Evolutionary conservation across 2,113 vertebrate genomes (phyloP).

Genomic region (Anseranas semipalmata): DNA sequence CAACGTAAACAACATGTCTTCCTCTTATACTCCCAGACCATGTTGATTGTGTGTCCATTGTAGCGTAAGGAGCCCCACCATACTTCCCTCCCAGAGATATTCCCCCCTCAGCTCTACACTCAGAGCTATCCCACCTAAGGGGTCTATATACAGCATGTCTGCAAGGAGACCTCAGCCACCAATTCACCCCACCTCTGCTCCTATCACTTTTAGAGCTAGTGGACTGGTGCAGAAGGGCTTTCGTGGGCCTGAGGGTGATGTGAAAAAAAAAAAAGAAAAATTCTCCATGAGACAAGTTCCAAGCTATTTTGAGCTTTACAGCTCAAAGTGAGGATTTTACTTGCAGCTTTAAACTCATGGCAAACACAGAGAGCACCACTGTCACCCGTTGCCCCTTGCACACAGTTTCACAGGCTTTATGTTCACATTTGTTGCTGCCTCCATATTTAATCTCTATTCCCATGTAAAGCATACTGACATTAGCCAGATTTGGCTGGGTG

Average conservation of each 20-base stretch:
- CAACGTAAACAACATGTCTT: neutral
- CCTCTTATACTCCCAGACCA: neutral
- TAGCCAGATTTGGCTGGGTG: neutral
- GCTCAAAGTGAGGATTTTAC: neutral
- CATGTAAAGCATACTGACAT: neutral
- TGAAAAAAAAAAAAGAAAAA: neutral
- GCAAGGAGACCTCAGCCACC: neutral
- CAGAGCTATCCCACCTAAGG: neutral
- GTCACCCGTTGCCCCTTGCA: neutral
- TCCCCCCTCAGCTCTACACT: neutral
- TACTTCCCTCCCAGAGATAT: neutral
- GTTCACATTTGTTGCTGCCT: neutral
- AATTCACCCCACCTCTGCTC: neutral
- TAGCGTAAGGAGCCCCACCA: neutral
- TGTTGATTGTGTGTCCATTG: neutral
- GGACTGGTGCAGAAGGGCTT: neutral
- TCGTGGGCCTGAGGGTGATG: neutral
- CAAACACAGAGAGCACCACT: neutral
- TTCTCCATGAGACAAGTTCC: neutral
- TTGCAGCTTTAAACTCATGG: neutral
- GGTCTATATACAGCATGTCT: neutral
- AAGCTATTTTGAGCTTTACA: neutral
- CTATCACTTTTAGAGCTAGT: neutral
- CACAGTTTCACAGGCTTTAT: neutral
- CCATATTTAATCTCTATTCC: neutral